Conservation (phyloP, 1,140 invertebrate genomes). For the Megalopta genalis region DNA sequence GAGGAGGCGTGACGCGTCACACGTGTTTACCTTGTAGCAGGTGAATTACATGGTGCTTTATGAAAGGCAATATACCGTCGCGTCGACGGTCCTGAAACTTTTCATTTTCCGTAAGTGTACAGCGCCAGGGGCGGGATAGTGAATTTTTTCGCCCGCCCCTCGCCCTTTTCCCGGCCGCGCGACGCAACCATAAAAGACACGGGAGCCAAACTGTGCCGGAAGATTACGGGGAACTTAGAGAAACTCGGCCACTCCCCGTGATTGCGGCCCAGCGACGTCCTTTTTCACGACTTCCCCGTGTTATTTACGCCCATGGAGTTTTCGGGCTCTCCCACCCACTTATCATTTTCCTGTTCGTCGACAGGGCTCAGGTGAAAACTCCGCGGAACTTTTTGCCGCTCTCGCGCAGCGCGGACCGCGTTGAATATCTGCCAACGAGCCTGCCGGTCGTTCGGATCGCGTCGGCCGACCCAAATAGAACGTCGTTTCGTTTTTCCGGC, state of each 20-base stretch:
- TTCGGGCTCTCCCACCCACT: slow-evolving; percentile 42
- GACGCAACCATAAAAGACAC: slow-evolving; percentile 26
- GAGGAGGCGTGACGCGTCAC: neutral
- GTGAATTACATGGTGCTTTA: neutral
- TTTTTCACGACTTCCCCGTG: slow-evolving; percentile 58
- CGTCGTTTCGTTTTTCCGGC: no score
- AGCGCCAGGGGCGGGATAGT: neutral
- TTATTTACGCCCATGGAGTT: slow-evolving; percentile 65
- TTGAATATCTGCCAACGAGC: no score
- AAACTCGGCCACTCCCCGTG: slow-evolving; percentile 71
- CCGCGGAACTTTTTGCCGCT: slow-evolving; percentile 64
- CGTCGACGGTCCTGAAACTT: neutral
- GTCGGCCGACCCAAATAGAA: no score
- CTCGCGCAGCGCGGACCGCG: neutral
- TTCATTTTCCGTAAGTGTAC: neutral
- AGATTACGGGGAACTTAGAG: slow-evolving; percentile 45
- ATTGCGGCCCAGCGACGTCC: slow-evolving; percentile 67
- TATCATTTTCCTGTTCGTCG: slow-evolving; percentile 22
- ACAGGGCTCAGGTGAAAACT: slow-evolving; percentile 66
- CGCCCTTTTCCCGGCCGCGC: slow-evolving; percentile 8
- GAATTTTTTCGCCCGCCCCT: neutral
- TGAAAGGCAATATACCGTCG: slow-evolving; percentile 1
- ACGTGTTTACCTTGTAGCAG: neutral
- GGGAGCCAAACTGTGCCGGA: slow-evolving; percentile 13
- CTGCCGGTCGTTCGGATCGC: no score